These are phyloP conservation scores for Rana temporaria DNA, from an alignment of 2,113 vertebrate species.

Conservation along the genomic window DNA sequence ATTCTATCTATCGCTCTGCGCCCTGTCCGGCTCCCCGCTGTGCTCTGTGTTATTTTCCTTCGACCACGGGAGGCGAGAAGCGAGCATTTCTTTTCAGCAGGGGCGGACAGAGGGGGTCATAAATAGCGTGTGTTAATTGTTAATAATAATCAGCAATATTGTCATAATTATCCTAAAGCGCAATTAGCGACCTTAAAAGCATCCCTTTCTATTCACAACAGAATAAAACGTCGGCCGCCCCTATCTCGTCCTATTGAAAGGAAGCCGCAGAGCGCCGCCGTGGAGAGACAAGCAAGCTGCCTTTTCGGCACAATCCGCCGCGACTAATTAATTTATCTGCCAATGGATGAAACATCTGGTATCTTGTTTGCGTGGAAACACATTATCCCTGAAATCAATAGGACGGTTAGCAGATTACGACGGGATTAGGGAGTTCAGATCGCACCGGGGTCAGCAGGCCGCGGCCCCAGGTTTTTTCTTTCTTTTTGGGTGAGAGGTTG, in stretches of 20 bases:
- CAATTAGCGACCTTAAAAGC: slow-evolving; percentile 57
- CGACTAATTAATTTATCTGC: slow-evolving; percentile 45
- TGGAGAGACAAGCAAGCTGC: neutral
- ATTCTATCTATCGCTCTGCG: neutral
- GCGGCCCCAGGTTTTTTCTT: too few relatives aligned
- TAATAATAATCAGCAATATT: slow-evolving; percentile 51
- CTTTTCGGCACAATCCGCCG: slow-evolving; percentile 29
- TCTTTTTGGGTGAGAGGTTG: too few relatives aligned
- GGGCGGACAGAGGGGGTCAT: neutral
- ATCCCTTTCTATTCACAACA: slow-evolving; percentile 32
- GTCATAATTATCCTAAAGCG: slow-evolving; percentile 49
- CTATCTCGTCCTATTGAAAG: slow-evolving; percentile 31
- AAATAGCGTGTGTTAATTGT: slow-evolving; percentile 50
- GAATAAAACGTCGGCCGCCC: slow-evolving; percentile 12
- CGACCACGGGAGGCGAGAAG: neutral
- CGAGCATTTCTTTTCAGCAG: slow-evolving; percentile 21
- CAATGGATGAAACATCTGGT: slow-evolving; percentile 51
- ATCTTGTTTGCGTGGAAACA: slow-evolving; percentile 9
- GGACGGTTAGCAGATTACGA: slow-evolving; percentile 25
- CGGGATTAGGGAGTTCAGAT: slow-evolving; percentile 30
- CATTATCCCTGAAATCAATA: slow-evolving; percentile 37
- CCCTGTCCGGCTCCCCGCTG: slow-evolving; percentile 16
- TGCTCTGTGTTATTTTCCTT: neutral
- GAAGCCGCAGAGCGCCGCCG: neutral
- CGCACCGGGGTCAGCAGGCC: neutral